A percentile compares a stretch with the other conserved stretches of the same genome.
Evolutionary conservation across 2,113 vertebrate species (phyloP).

Genomic region (Sminthopsis crassicaudata): DNA sequence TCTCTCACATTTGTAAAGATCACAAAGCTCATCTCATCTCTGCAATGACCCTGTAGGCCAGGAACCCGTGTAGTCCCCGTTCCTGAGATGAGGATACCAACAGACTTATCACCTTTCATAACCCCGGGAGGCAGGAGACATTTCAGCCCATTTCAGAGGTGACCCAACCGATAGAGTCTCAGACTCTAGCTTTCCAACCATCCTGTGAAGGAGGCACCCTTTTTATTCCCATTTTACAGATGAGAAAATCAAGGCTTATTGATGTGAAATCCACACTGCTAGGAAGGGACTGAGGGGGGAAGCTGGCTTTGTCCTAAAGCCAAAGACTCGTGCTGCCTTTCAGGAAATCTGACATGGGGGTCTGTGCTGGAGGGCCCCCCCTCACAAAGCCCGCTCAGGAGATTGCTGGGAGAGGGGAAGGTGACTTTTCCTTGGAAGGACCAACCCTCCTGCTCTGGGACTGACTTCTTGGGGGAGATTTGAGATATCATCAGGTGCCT

Average conservation of each 20-base stretch:
- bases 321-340: too few species aligned
- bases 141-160: background rate
- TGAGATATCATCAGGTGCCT: background rate
- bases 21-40: background rate
- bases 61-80: background rate
- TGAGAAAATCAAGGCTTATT: background rate
- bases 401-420: too few species aligned
- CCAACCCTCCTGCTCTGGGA: background rate
- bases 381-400: too few species aligned
- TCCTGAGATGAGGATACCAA: background rate
- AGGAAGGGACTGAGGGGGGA: background rate
- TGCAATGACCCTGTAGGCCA: background rate
- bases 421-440: background rate
- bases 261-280: background rate
- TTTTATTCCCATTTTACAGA: background rate
- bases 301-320: background rate
- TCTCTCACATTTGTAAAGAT: background rate
- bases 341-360: background rate
- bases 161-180: background rate
- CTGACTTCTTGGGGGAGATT: background rate
- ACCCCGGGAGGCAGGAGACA: background rate
- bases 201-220: background rate
- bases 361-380: too few species aligned
- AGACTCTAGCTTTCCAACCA: background rate
- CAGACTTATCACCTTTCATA: too few species aligned